Conservation (phyloP, 1,140 invertebrate genomes). For the Lepidostoma basale region DNA sequence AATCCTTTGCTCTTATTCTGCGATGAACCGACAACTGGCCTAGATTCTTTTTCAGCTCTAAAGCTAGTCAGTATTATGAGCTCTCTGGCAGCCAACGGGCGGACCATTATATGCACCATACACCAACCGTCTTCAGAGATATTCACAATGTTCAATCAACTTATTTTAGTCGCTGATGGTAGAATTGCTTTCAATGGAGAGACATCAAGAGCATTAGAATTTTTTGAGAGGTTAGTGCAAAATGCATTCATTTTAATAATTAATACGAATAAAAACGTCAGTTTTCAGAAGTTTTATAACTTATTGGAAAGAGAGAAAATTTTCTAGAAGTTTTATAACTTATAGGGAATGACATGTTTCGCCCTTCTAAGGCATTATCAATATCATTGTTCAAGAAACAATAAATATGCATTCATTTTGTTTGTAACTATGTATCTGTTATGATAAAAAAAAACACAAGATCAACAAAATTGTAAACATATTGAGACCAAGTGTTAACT, state of each 20-base stretch:
- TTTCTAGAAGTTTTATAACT: no score
- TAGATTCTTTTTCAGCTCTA: constrained; percentile 92
- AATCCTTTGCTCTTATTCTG: constrained; percentile 93
- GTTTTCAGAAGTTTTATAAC: no score
- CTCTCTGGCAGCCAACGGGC: constrained; percentile 68
- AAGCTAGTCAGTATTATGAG: constrained; percentile 81
- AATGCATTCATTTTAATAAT: no score
- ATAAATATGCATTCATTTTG: no score
- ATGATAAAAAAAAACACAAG: no score
- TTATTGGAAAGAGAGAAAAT: no score
- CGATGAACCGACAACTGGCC: constrained; percentile 93
- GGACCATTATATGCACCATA: constrained; percentile 93
- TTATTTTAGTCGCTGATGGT: constrained; percentile 88
- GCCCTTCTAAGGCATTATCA: no score
- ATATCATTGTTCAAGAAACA: no score
- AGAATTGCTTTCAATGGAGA: constrained; percentile 86
- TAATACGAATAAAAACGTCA: background rate
- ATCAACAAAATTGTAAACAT: no score
- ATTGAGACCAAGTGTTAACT: no score
- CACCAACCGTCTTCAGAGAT: constrained; percentile 96
- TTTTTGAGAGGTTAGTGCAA: constrained; percentile 73
- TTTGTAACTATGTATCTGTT: no score
- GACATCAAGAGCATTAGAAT: constrained; percentile 72
- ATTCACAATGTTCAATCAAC: constrained; percentile 85
- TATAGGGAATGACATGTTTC: no score